Evolutionary conservation across 1,140 invertebrate genomes (phyloP).

Genomic region (Hirudo medicinalis): DNA sequence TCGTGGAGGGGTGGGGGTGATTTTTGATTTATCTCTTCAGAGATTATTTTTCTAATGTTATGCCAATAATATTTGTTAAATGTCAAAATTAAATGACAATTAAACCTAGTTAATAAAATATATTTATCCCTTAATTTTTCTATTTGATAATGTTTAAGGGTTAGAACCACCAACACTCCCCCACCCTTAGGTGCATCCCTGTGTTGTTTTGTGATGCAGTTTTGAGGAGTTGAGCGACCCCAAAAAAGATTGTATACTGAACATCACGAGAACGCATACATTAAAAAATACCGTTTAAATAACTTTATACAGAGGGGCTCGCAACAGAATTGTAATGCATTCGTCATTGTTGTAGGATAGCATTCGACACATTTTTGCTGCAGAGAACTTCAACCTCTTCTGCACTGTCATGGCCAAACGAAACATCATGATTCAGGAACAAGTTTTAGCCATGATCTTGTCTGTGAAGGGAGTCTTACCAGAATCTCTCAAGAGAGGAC

Average conservation of each 20-base stretch:
- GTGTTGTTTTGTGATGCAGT: not conserved
- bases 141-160: not conserved
- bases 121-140: not conserved
- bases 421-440: conserved; percentile 24
- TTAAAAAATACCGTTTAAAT: not conserved
- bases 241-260: not conserved
- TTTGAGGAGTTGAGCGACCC: not conserved
- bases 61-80: not conserved
- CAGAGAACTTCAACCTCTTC: conserved; percentile 23
- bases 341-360: conserved; percentile 13
- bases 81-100: not conserved
- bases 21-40: not conserved
- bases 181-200: not conserved
- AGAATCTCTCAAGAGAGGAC: conserved; percentile 5
- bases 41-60: not conserved
- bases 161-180: not conserved
- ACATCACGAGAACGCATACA: not conserved
- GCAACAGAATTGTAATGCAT: not conserved
- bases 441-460: conserved; percentile 20
- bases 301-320: not conserved
- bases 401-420: conserved; percentile 21
- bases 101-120: not conserved
- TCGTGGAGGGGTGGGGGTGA: not conserved
- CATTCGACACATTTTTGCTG: conserved; percentile 23
- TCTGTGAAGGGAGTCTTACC: conserved; percentile 10